phyloP scores from a whole-genome alignment of 1,140 invertebrate genomes.

The Limonius californicus region DNA sequence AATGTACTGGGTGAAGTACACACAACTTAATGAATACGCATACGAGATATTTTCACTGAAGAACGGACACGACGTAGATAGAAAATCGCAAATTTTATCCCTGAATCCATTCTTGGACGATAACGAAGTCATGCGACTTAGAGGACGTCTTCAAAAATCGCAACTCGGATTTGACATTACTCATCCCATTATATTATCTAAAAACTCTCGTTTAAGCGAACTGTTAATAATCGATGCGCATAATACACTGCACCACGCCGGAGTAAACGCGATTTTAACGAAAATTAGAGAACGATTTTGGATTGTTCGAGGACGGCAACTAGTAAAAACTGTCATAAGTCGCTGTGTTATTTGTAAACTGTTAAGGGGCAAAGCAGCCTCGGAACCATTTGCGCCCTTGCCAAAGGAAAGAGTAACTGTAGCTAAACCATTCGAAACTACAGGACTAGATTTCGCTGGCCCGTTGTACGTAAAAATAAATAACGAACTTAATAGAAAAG shows the following conservation, averaged over 20 bases:
- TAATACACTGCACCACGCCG: neutral
- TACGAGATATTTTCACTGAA: neutral
- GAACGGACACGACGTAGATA: neutral
- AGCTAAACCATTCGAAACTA: neutral
- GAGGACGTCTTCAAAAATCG: neutral
- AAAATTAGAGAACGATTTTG: neutral
- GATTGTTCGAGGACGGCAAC: neutral
- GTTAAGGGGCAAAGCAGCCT: neutral
- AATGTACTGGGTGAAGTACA: neutral
- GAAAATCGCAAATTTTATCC: too few relatives aligned
- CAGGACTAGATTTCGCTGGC: neutral
- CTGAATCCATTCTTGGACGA: too few relatives aligned
- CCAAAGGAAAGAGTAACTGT: neutral
- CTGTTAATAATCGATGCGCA: neutral
- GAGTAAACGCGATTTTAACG: neutral
- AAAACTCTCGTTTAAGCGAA: neutral
- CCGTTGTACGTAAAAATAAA: too few relatives aligned
- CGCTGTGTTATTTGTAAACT: neutral
- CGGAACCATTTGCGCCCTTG: neutral
- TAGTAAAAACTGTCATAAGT: neutral
- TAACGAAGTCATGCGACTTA: too few relatives aligned
- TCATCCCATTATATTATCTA: neutral
- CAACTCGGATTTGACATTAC: neutral
- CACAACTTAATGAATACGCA: neutral
- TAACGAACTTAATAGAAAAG: too few relatives aligned